Conservation (phyloP, 2,113 vertebrate species). For the Chamaetylas fuelleborni region DNA sequence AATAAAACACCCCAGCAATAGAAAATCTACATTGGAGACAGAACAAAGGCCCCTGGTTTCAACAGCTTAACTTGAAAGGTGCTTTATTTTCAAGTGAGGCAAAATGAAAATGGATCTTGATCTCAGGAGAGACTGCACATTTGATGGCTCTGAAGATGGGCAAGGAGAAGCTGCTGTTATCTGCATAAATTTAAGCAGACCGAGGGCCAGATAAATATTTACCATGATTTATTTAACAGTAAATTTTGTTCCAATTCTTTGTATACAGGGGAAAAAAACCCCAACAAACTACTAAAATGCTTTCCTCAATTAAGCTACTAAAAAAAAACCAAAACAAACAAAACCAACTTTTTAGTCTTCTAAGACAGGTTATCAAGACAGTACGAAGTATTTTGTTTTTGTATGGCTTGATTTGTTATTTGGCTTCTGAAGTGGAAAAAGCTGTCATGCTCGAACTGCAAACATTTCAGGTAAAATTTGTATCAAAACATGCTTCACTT, state of each 20-base stretch:
- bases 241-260: background rate
- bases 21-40: background rate
- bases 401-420: background rate
- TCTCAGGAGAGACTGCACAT: background rate
- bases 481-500: background rate
- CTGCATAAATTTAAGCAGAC: background rate
- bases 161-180: background rate
- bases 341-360: background rate
- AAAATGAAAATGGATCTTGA: background rate
- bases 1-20: background rate
- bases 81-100: conserved; percentile 8
- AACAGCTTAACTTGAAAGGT: conserved; percentile 21
- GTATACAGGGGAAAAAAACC: accelerated
- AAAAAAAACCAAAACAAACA: background rate
- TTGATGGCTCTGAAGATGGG: background rate
- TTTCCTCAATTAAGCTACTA: background rate
- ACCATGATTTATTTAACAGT: background rate
- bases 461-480: background rate
- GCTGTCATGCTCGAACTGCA: background rate
- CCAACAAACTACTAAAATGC: background rate
- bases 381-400: background rate
- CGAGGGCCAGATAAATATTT: background rate
- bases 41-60: background rate
- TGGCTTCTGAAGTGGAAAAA: background rate
- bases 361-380: background rate